Percentiles rank a stretch among this genome's conserved stretches.
Conservation (phyloP, 1,140 invertebrate species). For the Drosophila santomea region DNA sequence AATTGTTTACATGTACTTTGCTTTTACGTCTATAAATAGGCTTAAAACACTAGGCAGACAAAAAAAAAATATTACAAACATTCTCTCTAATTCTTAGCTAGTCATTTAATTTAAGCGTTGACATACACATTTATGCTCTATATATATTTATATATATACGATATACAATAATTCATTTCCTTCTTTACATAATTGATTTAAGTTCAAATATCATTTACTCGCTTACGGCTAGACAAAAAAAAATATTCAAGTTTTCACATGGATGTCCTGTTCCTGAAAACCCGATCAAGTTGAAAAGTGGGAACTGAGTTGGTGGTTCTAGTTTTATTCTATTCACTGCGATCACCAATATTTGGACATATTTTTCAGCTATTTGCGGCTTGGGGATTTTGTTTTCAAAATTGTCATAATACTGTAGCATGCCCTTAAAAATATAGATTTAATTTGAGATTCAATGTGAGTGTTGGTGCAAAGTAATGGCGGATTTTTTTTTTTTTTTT, state of each 20-base stretch:
- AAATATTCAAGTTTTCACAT: conserved; percentile 65
- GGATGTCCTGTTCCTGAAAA: conserved; percentile 35
- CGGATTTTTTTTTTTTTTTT: not conserved
- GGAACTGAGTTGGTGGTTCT: not conserved
- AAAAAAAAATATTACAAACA: conserved; percentile 66
- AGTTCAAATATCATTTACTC: conserved; percentile 47
- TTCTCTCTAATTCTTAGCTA: conserved; percentile 54
- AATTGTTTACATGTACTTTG: conserved; percentile 50
- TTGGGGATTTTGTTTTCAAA: not conserved
- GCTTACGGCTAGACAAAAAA: conserved; percentile 63
- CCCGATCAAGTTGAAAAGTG: conserved; percentile 49
- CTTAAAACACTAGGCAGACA: conserved; percentile 66
- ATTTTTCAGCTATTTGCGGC: not conserved
- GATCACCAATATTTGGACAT: not conserved
- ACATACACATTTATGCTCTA: conserved; percentile 62
- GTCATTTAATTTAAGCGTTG: conserved; percentile 67
- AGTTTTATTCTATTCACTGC: not conserved
- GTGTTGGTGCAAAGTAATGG: not conserved
- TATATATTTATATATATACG: conserved; percentile 21
- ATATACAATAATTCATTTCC: conserved; percentile 40
- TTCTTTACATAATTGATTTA: conserved; percentile 64
- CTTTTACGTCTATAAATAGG: conserved; percentile 38
- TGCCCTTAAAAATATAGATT: not conserved
- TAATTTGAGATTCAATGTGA: not conserved
- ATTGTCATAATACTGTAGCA: not conserved